These are phyloP conservation scores for Cynopterus brachyotis DNA, from an alignment of 2,113 vertebrate species.

Conservation along the genomic window DNA sequence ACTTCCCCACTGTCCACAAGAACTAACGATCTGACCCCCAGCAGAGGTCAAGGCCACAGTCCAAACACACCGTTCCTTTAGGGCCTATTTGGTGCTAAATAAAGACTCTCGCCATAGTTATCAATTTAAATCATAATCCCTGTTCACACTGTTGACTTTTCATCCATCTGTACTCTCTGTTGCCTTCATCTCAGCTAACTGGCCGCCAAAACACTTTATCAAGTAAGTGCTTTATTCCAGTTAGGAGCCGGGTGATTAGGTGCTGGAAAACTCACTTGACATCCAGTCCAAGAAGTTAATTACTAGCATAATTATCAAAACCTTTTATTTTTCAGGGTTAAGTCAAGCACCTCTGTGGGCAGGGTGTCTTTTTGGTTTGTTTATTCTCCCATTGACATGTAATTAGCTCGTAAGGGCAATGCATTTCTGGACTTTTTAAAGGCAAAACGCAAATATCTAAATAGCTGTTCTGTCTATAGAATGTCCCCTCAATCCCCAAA, in stretches of 20 bases:
- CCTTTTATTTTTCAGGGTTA: constrained; percentile 55
- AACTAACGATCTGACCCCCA: constrained; percentile 56
- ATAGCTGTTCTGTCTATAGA: background rate
- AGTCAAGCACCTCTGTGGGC: constrained; percentile 54
- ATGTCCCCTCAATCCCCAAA: background rate
- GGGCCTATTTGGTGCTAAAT: constrained; percentile 53
- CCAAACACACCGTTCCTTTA: constrained; percentile 64
- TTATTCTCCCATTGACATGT: constrained; percentile 49
- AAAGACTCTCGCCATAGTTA: constrained; percentile 61
- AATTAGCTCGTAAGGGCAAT: constrained; percentile 39
- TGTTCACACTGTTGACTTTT: constrained; percentile 26
- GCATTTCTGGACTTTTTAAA: constrained; percentile 18
- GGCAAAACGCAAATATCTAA: background rate
- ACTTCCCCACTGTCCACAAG: constrained; percentile 73
- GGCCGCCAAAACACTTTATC: constrained; percentile 51
- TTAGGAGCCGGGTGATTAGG: constrained; percentile 58
- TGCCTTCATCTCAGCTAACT: constrained; percentile 61
- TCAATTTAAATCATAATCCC: constrained; percentile 61
- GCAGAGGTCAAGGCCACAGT: constrained; percentile 73
- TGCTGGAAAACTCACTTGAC: constrained; percentile 31
- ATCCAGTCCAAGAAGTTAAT: constrained; percentile 72
- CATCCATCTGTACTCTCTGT: constrained; percentile 68
- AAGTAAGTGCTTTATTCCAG: constrained; percentile 23
- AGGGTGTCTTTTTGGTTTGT: background rate
- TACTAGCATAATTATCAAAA: constrained; percentile 75